These are phyloP conservation scores for Aphelocoma coerulescens DNA, from an alignment of 2,113 vertebrate species.

Conservation along the genomic window DNA sequence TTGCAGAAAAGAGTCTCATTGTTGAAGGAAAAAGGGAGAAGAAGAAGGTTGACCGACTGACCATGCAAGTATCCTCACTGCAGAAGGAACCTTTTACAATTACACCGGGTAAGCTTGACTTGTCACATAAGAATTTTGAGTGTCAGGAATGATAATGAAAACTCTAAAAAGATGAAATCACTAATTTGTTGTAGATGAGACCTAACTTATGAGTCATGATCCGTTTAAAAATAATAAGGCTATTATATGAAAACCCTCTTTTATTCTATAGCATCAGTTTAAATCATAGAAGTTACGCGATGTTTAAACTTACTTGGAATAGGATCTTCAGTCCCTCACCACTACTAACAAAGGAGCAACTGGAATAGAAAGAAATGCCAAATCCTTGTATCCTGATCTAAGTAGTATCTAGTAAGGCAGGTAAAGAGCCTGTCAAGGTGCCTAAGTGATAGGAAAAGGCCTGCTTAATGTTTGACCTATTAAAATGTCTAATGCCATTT, in stretches of 20 bases:
- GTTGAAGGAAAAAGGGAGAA: conserved; percentile 93
- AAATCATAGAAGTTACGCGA: neutral
- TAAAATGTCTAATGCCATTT: neutral
- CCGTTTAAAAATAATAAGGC: neutral
- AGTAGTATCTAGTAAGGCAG: neutral
- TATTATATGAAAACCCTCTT: neutral
- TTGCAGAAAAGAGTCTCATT: conserved; percentile 83
- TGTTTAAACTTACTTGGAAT: neutral
- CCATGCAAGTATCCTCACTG: conserved; percentile 84
- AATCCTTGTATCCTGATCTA: neutral
- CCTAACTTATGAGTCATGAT: neutral
- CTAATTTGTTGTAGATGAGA: neutral
- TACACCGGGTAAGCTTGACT: conserved; percentile 78
- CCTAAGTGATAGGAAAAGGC: neutral
- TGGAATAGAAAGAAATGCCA: neutral
- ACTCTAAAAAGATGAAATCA: neutral
- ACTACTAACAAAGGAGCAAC: neutral
- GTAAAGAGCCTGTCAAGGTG: neutral
- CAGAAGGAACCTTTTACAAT: conserved; percentile 86
- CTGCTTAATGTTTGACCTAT: neutral
- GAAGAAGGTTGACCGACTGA: conserved; percentile 89
- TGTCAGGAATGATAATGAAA: neutral
- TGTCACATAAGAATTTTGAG: neutral
- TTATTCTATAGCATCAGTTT: neutral
- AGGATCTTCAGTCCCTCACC: neutral